These are phyloP conservation scores for Arrhamphus sclerolepis DNA, from an alignment of 2,797 vertebrate genomes.

Conservation along the genomic window DNA sequence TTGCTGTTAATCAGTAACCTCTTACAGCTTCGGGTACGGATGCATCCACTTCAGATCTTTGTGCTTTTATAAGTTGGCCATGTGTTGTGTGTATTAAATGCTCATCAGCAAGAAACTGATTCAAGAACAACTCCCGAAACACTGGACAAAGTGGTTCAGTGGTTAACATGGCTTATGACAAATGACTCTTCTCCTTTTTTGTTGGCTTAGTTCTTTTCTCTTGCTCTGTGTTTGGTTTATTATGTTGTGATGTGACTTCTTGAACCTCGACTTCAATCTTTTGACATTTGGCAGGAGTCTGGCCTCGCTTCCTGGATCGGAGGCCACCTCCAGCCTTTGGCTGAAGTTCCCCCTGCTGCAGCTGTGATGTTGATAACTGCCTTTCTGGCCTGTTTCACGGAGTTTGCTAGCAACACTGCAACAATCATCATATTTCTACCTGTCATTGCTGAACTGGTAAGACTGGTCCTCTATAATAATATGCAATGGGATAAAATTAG, in stretches of 20 bases:
- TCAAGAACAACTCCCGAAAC: too few species aligned
- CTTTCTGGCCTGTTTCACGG: slow-evolving; percentile 92
- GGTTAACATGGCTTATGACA: too few species aligned
- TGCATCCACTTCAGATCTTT: too few species aligned
- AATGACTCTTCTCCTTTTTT: neutral
- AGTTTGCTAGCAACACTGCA: slow-evolving; percentile 97
- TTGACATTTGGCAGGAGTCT: slow-evolving; percentile 84
- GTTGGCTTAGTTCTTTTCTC: neutral
- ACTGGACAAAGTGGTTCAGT: too few species aligned
- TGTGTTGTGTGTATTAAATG: too few species aligned
- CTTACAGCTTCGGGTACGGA: too few species aligned
- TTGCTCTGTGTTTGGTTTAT: slow-evolving; percentile 42
- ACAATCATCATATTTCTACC: slow-evolving; percentile 97
- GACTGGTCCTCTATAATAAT: neutral
- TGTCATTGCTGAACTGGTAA: slow-evolving; percentile 92
- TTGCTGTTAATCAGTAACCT: too few species aligned
- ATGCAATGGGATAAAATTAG: too few species aligned
- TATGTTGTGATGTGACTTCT: slow-evolving; percentile 43
- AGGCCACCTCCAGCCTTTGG: slow-evolving; percentile 88
- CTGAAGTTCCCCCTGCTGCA: slow-evolving; percentile 83
- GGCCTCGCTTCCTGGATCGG: slow-evolving; percentile 94
- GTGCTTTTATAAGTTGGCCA: too few species aligned
- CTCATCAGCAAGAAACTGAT: too few species aligned
- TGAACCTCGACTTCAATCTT: slow-evolving; percentile 29
- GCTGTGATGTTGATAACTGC: slow-evolving; percentile 90